phyloP scores from a whole-genome alignment of 2,797 vertebrate genomes.

The Typhlichthys eigenmanni region DNA sequence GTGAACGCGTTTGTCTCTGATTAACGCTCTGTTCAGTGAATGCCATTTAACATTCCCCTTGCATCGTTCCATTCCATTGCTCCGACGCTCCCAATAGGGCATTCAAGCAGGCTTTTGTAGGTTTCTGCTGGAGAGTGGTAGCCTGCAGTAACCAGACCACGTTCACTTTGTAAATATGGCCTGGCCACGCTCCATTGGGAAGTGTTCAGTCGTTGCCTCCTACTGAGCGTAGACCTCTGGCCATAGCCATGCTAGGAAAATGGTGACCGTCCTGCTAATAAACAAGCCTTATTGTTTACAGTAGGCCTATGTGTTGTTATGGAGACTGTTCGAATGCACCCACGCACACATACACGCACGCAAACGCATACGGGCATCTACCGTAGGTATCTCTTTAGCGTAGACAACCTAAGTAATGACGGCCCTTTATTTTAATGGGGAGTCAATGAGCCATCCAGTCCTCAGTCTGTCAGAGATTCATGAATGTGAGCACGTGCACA shows the following conservation, averaged over 20 bases:
- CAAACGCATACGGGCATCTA: slow-evolving; percentile 17
- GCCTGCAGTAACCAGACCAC: too few relatives aligned
- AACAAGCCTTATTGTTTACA: slow-evolving; percentile 15
- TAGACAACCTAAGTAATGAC: slow-evolving; percentile 54
- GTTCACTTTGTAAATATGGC: too few relatives aligned
- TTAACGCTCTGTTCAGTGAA: slow-evolving; percentile 25
- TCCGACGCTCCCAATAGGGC: slow-evolving; percentile 47
- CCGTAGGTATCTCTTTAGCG: slow-evolving; percentile 39
- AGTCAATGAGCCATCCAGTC: slow-evolving; percentile 56
- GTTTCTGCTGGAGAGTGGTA: slow-evolving; percentile 31
- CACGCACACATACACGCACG: slow-evolving; percentile 10
- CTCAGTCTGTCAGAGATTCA: slow-evolving; percentile 48
- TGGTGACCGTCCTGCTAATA: too few relatives aligned
- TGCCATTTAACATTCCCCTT: slow-evolving; percentile 59
- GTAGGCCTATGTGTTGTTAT: slow-evolving; percentile 27
- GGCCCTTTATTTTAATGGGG: slow-evolving; percentile 51
- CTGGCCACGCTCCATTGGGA: too few relatives aligned
- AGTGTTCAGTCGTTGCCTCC: too few relatives aligned
- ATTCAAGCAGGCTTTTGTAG: slow-evolving; percentile 37
- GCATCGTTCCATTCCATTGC: slow-evolving; percentile 39
- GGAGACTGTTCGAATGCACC: slow-evolving; percentile 29
- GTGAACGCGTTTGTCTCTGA: slow-evolving; percentile 42
- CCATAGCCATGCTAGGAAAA: too few relatives aligned
- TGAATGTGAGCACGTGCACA: slow-evolving; percentile 18
- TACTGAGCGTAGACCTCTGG: too few relatives aligned